Base-by-base conservation (phyloP, 2,888 invertebrate genomes). In the Calameuta filiformis region DNA sequence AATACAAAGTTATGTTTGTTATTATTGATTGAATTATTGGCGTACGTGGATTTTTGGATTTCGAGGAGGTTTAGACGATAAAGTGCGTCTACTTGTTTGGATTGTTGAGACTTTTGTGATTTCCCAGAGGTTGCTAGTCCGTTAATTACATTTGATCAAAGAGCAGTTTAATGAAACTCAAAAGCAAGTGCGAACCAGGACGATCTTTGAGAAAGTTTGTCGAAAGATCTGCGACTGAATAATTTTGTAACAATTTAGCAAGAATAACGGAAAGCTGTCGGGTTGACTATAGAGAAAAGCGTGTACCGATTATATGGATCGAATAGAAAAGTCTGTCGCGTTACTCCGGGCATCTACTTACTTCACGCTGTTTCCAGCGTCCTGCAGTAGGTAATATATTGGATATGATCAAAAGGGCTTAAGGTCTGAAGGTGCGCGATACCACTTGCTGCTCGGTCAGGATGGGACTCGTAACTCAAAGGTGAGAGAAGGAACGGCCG, bases 71-170 rank as follows among this genome's bases (percentile, higher is more conserved):
- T 56, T 9, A 15, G 0, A 9, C 9, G 23, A 23, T 9, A 23
- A 56, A 6, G 23, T 2, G 56, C 9, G 9, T 12, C 35, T 12
- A 12, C 56, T 56, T 56, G 23, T 23, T 56, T 56, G 9, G 23
- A 23, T 56, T 9, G 23, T 56, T 9, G 23, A 2, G 56, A 56
- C 23, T 56, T 23, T 56, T 23, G 23, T 15, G 56, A 56, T 56
- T 56, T 56, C 56, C 23, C 56, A 56, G 15, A 15, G 15, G 56
- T 9, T 23, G 56, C 71, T 77, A 79, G 81, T 82, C 83, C 80
- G 84, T 84, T 85, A 84, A 85, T 85, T 85, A 85, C 82, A 78
- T 80, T 77, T 81, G 84, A 85, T 85, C 85, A 85, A 85, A 85
- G 84, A 79, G 75, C 73, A 77, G 81, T 80, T 85, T 85, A 85